phyloP scores from a whole-genome alignment of 2,888 invertebrate species.

The Sminthurides aquaticus region DNA sequence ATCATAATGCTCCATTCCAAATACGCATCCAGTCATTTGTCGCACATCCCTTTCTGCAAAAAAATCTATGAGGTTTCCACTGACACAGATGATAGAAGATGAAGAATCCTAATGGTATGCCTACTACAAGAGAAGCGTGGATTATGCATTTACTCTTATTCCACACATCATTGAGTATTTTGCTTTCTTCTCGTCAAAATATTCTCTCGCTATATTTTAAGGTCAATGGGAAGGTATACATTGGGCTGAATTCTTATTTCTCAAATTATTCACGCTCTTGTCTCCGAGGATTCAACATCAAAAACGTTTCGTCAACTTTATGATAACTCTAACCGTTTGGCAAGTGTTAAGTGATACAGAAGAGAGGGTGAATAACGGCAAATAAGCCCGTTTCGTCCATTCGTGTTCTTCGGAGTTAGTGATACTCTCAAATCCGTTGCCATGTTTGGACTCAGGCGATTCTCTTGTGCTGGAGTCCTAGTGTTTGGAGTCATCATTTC shows the following conservation, averaged over 20 bases:
- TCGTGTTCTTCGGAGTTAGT: too few species aligned
- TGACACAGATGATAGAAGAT: too few species aligned
- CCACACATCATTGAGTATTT: too few species aligned
- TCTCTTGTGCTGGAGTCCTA: background rate
- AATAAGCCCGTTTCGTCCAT: too few species aligned
- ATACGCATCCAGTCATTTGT: too few species aligned
- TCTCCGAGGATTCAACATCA: background rate
- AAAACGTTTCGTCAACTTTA: background rate
- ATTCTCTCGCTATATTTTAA: conserved; percentile 17
- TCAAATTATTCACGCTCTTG: background rate
- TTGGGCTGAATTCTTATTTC: background rate
- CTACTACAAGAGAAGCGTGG: too few species aligned
- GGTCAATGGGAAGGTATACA: conserved; percentile 21
- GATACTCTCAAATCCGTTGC: too few species aligned
- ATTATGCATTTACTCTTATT: too few species aligned
- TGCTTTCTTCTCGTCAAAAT: conserved; percentile 8
- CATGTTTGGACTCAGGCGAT: background rate
- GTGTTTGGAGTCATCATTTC: background rate
- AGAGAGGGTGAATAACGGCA: background rate
- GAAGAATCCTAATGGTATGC: too few species aligned
- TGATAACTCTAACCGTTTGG: background rate
- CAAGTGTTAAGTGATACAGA: background rate
- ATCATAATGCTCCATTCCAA: too few species aligned
- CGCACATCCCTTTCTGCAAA: too few species aligned
- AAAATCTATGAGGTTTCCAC: too few species aligned